Conservation (phyloP, 2,113 vertebrate species). For the Physeter macrocephalus region DNA sequence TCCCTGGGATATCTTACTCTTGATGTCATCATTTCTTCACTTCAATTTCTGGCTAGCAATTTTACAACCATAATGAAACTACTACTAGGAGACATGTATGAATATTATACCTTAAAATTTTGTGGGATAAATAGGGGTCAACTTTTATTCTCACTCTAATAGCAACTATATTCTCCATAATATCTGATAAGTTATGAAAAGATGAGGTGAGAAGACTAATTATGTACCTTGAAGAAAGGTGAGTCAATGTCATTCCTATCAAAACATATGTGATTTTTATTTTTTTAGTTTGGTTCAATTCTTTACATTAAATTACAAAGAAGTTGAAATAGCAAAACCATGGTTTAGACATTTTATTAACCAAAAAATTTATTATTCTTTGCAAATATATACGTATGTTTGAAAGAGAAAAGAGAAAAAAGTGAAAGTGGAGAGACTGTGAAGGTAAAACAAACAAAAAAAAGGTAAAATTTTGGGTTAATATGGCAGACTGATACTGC, state of each 20-base stretch:
- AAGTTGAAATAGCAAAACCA: background rate
- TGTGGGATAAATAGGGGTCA: background rate
- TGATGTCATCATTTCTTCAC: conserved; percentile 77
- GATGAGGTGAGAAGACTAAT: background rate
- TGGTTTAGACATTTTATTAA: background rate
- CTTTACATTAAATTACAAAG: background rate
- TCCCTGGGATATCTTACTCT: conserved; percentile 73
- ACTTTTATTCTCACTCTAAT: background rate
- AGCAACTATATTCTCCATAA: background rate
- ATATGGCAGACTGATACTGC: accelerated
- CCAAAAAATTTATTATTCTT: background rate
- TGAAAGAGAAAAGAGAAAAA: background rate
- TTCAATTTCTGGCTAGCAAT: conserved; percentile 66
- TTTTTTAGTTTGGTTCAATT: background rate
- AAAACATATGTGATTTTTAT: background rate
- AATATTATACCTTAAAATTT: conserved; percentile 38
- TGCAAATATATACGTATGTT: background rate
- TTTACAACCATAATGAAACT: conserved; percentile 65
- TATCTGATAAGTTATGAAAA: background rate
- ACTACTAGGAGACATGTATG: conserved; percentile 41
- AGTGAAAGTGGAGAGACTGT: background rate
- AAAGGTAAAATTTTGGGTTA: background rate
- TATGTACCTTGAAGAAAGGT: background rate
- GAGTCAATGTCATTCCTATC: background rate
- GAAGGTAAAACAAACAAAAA: background rate